A percentile compares a stretch with the other conserved stretches of the same genome.
phyloP scores from a whole-genome alignment of 2,797 vertebrate genomes.

The Gymnoscopelus microlampas region DNA sequence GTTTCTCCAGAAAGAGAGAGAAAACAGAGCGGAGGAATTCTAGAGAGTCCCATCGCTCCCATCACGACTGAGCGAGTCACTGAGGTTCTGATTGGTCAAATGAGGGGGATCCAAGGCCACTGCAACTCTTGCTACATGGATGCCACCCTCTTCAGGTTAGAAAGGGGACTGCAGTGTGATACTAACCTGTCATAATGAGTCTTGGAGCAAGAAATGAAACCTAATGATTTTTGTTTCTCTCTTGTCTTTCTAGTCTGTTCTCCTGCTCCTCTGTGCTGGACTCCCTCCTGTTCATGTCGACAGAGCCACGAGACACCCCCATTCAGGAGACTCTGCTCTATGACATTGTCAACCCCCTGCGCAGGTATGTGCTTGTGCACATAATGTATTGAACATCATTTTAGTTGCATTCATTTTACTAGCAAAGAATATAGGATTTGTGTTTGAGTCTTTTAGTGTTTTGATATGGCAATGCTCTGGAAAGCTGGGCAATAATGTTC shows the following conservation, averaged over 20 bases:
- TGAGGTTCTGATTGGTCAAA: conserved; percentile 78
- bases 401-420: no score
- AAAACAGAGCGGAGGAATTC: not conserved
- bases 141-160: conserved; percentile 88
- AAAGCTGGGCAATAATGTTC: not conserved
- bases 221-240: not conserved
- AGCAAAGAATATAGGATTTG: no score
- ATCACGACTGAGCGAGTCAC: conserved; percentile 75
- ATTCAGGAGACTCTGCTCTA: conserved; percentile 87
- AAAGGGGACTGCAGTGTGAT: not conserved
- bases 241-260: conserved; percentile 82
- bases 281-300: conserved; percentile 87
- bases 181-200: no score
- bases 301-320: conserved; percentile 63
- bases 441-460: no score
- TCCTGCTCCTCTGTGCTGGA: conserved; percentile 90
- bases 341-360: conserved; percentile 89
- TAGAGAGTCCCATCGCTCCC: conserved; percentile 75
- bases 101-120: conserved; percentile 92
- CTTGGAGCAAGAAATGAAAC: no score
- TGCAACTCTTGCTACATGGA: conserved; percentile 97
- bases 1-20: conserved; percentile 50
- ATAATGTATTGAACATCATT: no score
- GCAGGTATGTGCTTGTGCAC: conserved; percentile 73
- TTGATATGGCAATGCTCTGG: not conserved